phyloP scores from a whole-genome alignment of 2,888 invertebrate genomes.

The Meganola albula region DNA sequence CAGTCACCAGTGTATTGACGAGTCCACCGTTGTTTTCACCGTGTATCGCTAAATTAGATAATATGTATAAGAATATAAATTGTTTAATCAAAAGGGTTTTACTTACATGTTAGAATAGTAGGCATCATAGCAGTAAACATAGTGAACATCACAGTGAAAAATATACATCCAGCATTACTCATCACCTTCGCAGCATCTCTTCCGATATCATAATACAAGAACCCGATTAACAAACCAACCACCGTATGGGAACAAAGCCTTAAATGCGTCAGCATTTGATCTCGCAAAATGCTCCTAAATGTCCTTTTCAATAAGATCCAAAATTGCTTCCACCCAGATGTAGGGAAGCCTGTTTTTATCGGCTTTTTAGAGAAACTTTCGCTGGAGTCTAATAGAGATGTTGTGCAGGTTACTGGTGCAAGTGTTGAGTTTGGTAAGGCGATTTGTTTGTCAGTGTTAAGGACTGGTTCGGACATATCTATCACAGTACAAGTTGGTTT shows the following conservation, averaged over 20 bases:
- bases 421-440: slow-evolving; percentile 54
- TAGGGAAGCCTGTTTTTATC: slow-evolving; percentile 85
- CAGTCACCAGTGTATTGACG: too few relatives aligned
- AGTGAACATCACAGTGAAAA: slow-evolving; percentile 96
- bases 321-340: slow-evolving; percentile 89
- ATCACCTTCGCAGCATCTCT: slow-evolving; percentile 95
- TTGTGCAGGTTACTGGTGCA: slow-evolving; percentile 81
- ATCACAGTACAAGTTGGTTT: slow-evolving; percentile 72
- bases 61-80: too few relatives aligned
- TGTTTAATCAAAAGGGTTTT: too few relatives aligned
- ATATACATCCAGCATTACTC: slow-evolving; percentile 96
- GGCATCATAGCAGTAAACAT: slow-evolving; percentile 99
- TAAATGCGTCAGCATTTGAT: slow-evolving; percentile 93
- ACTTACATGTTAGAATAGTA: slow-evolving; percentile 97
- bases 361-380: slow-evolving; percentile 83
- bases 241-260: slow-evolving; percentile 91
- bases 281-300: slow-evolving; percentile 88
- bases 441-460: slow-evolving; percentile 54
- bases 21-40: too few relatives aligned
- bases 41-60: too few relatives aligned
- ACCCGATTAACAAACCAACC: slow-evolving; percentile 94
- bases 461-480: slow-evolving; percentile 69
- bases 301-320: slow-evolving; percentile 92
- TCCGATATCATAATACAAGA: slow-evolving; percentile 95
- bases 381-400: slow-evolving; percentile 83